These are phyloP conservation scores for Hyla sarda DNA, from an alignment of 2,113 vertebrate species.

Conservation along the genomic window DNA sequence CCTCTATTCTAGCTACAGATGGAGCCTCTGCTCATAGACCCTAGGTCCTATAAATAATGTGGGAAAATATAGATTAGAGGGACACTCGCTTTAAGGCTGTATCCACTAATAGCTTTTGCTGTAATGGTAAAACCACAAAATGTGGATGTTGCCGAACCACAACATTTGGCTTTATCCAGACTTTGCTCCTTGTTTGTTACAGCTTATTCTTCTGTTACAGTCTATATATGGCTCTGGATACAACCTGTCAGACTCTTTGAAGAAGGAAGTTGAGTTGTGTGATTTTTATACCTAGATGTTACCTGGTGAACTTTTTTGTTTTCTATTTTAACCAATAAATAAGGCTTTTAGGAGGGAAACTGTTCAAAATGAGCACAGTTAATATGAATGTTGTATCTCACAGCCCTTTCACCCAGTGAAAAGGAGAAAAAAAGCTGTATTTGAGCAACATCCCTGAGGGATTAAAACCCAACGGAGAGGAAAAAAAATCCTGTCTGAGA, in stretches of 20 bases:
- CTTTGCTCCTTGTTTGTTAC: too few species aligned
- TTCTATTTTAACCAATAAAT: background rate
- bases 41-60: too few species aligned
- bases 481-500: conserved; percentile 59
- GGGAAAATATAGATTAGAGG: too few species aligned
- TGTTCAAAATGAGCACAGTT: background rate
- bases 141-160: too few species aligned
- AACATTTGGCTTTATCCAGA: too few species aligned
- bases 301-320: background rate
- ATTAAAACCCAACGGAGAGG: conserved; percentile 31
- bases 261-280: background rate
- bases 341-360: background rate
- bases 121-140: too few species aligned
- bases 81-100: too few species aligned
- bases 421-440: background rate
- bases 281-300: background rate
- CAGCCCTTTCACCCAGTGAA: conserved; percentile 31
- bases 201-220: too few species aligned
- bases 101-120: too few species aligned
- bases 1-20: too few species aligned
- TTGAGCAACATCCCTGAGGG: conserved; percentile 48
- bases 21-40: too few species aligned
- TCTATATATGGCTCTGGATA: background rate
- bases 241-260: background rate
- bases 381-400: background rate